Evolutionary conservation across 2,113 vertebrate genomes (phyloP), one percentile per base, ranked within the genome.

Genomic region (Dolichallabes microphthalmus): DNA sequence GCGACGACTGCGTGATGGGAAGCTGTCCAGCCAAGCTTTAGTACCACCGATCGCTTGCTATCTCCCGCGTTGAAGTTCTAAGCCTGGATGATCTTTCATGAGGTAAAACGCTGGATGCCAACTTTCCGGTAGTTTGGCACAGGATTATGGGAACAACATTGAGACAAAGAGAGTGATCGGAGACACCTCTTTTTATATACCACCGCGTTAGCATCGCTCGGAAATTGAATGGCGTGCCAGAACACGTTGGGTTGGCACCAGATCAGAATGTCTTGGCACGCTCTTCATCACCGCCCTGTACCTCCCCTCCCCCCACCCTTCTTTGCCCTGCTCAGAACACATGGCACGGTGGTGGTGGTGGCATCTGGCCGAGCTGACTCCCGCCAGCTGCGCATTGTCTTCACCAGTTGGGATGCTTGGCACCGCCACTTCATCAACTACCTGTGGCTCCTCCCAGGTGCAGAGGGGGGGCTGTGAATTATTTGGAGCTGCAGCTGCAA

Each of bases 401-500:
- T 94, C 89, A 88, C 94, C 95, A 95, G 94, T 95, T 95, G 95
- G 94, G 93, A 94, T 91, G 91, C 92, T 95, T 95, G 95, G 95
- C 95, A 95, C 94, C 91, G 94, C 93, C 94, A 95, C 94, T 95
- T 95, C 94, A 95, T 95, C 95, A 95, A 95, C 95, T 95, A 95
- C 95, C 95, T 95, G 95, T 95, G 93, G 94, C 94, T 95, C 92
- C 93, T 95, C 93, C 89, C 88, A 93, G 93, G 93, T 92, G 93
- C 92, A 91, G 91, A 92, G 88, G 91, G 86, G 71, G 81, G 89
- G 91, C 91, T 25, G 94, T 95, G 93, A 95, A 95, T 95, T 93
- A 95, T 95, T 95, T 86, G 30, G 90, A 78, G 91, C 92, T 93
- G 92, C 94, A 95, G 94, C 94, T 95, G 94, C 92, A 95, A 95